phyloP scores from a whole-genome alignment of 2,797 vertebrate genomes.

The Onychomys torridus region DNA sequence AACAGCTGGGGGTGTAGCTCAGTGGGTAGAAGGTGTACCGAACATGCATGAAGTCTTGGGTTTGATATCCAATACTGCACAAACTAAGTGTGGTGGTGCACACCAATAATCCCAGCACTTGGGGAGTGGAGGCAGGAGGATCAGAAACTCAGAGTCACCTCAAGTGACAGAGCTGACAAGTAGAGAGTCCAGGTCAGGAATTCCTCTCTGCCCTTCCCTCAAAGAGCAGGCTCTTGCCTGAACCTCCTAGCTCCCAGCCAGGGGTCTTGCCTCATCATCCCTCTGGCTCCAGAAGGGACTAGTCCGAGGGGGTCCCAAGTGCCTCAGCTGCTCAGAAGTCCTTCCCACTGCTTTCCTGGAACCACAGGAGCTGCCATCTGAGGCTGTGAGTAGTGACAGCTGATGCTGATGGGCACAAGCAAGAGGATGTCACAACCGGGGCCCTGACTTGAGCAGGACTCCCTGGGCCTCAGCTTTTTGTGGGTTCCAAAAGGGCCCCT shows the following conservation, averaged over 20 bases:
- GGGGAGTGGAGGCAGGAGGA: neutral
- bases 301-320: neutral
- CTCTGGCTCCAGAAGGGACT: neutral
- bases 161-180: too few species aligned
- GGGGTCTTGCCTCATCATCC: neutral
- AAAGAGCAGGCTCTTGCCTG: neutral
- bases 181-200: neutral
- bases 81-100: neutral
- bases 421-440: conserved; percentile 1
- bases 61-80: neutral
- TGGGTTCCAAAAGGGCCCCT: conserved; percentile 74
- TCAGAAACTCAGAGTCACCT: neutral
- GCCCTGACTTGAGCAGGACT: conserved; percentile 71
- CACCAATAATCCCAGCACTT: neutral
- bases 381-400: conserved; percentile 74
- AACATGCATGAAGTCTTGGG: neutral
- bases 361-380: conserved; percentile 71
- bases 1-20: neutral
- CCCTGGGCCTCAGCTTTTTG: conserved; percentile 73
- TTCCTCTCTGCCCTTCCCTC: neutral
- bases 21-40: neutral
- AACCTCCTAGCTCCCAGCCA: neutral
- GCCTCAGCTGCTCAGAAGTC: conserved; percentile 29
- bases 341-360: neutral
- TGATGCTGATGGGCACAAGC: conserved; percentile 70